Conservation (phyloP, 2,113 vertebrate species). For the Acrocephalus arundinaceus region DNA sequence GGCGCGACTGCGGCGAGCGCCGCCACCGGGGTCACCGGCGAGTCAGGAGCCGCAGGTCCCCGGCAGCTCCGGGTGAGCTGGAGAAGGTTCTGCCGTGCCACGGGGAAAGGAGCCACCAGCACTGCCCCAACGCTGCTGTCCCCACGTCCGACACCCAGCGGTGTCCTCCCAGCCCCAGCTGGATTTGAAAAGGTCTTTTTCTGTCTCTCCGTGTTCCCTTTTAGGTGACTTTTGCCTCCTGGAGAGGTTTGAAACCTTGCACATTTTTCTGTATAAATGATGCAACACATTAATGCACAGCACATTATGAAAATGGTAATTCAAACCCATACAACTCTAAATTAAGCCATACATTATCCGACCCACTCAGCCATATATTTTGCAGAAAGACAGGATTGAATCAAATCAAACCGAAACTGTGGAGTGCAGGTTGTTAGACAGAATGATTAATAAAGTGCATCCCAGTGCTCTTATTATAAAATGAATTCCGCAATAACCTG, state of each 20-base stretch:
- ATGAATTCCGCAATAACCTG: conserved; percentile 56
- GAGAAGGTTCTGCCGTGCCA: conserved; percentile 51
- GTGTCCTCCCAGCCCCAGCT: not conserved
- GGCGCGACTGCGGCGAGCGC: conserved; percentile 75
- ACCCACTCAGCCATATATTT: conserved; percentile 76
- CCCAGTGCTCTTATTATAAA: conserved; percentile 66
- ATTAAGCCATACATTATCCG: conserved; percentile 81
- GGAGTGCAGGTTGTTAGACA: conserved; percentile 71
- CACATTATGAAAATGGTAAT: conserved; percentile 79
- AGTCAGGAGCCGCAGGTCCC: conserved; percentile 73
- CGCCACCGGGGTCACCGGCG: conserved; percentile 67
- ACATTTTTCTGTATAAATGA: conserved; percentile 73
- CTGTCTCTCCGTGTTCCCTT: conserved; percentile 25
- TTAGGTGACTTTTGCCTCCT: conserved; percentile 74
- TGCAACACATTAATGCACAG: conserved; percentile 74
- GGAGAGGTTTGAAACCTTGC: conserved; percentile 65
- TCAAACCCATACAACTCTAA: conserved; percentile 77
- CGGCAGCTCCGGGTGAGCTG: not conserved
- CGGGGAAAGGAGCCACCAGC: not conserved
- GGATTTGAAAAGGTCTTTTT: not conserved
- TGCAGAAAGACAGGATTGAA: conserved; percentile 74
- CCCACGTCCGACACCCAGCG: not conserved
- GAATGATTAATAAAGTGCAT: conserved; percentile 77
- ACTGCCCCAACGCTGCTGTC: not conserved
- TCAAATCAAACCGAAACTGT: conserved; percentile 74